A percentile compares a stretch with the other conserved stretches of the same genome.
Conservation (phyloP, 2,888 invertebrate species). For the Dolichomitus sp. region DNA sequence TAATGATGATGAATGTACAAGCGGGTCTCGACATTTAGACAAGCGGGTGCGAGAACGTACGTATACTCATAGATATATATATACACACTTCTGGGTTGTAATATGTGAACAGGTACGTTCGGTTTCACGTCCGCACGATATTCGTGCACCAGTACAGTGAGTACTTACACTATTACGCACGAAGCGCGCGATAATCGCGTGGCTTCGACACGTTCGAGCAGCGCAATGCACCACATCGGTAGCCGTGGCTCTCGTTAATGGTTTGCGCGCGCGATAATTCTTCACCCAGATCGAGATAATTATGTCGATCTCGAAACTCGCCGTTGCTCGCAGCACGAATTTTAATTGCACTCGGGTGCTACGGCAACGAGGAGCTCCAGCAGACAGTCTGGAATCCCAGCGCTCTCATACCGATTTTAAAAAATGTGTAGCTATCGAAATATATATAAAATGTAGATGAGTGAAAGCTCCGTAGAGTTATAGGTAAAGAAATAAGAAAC, state of each 20-base stretch:
- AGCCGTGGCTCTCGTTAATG: slow-evolving; percentile 44
- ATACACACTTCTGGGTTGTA: not conserved
- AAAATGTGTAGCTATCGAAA: slow-evolving; percentile 21
- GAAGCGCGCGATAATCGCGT: slow-evolving; percentile 49
- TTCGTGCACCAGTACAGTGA: slow-evolving; percentile 6
- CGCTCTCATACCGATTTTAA: not conserved
- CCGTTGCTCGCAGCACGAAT: slow-evolving; percentile 11
- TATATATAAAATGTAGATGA: slow-evolving; percentile 12
- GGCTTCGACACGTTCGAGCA: slow-evolving; percentile 51
- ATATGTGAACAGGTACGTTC: slow-evolving; percentile 19
- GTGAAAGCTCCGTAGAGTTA: slow-evolving; percentile 18
- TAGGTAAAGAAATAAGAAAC: slow-evolving; percentile 12
- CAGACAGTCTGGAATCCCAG: slow-evolving; percentile 38
- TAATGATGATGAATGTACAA: slow-evolving; percentile 72
- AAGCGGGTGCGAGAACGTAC: slow-evolving; percentile 33
- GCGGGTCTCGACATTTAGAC: slow-evolving; percentile 57
- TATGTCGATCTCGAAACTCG: slow-evolving; percentile 62
- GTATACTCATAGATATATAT: not conserved
- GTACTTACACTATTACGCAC: slow-evolving; percentile 38
- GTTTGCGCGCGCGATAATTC: slow-evolving; percentile 67
- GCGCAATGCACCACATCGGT: slow-evolving; percentile 30
- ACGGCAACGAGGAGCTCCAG: slow-evolving; percentile 7
- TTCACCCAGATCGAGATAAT: slow-evolving; percentile 74
- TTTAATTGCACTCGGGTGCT: slow-evolving; percentile 35
- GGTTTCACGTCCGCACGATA: slow-evolving; percentile 39